Conservation (phyloP, 2,113 vertebrate species). For the Gobiocypris rarus region DNA sequence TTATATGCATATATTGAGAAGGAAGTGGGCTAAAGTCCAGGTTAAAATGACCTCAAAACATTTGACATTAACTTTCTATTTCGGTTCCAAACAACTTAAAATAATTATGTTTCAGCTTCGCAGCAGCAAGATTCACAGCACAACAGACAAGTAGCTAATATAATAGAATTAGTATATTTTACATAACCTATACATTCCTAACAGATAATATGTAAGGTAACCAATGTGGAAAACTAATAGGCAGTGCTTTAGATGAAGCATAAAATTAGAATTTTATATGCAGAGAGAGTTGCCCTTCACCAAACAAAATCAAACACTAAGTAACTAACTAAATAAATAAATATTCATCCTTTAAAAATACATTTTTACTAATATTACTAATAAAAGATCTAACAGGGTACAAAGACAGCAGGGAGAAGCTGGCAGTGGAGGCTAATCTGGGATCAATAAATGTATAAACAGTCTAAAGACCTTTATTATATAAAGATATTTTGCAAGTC, state of each 20-base stretch:
- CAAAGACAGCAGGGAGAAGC: no score
- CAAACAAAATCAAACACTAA: no score
- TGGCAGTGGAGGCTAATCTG: no score
- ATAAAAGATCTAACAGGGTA: no score
- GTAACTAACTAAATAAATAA: no score
- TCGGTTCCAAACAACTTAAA: constrained; percentile 22
- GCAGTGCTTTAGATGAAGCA: no score
- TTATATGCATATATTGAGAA: background rate
- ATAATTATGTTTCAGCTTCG: background rate
- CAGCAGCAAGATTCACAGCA: background rate
- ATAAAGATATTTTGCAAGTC: no score
- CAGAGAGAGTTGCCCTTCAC: background rate
- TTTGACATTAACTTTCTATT: constrained; percentile 37
- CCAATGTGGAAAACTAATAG: no score
- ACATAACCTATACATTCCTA: background rate
- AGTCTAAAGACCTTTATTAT: no score
- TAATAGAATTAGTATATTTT: background rate
- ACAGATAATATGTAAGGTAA: background rate
- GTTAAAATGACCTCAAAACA: constrained; percentile 25
- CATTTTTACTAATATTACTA: no score
- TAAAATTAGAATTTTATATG: background rate
- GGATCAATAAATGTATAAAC: background rate
- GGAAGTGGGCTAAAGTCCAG: constrained; percentile 27
- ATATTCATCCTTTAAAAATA: no score
- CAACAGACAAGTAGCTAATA: background rate